These are phyloP conservation scores for Mythimna impura DNA, from an alignment of 2,888 invertebrate species.

Conservation along the genomic window DNA sequence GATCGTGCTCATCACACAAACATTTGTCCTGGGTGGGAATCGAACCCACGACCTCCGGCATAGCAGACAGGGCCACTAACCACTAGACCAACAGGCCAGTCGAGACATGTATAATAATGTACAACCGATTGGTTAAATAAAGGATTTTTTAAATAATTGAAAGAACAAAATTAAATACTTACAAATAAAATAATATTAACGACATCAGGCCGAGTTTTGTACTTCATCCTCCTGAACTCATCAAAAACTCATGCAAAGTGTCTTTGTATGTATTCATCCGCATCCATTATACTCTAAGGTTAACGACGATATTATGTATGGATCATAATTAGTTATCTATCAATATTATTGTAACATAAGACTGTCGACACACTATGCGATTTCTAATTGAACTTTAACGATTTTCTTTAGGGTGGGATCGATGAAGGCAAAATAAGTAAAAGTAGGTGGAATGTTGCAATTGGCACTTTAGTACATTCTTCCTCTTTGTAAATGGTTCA, in stretches of 20 bases:
- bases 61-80: too few relatives aligned
- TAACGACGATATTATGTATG: constrained; percentile 24
- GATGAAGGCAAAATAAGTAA: background rate
- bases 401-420: background rate
- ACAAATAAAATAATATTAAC: background rate
- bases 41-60: too few relatives aligned
- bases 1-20: too few relatives aligned
- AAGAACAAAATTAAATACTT: background rate
- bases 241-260: constrained; percentile 12
- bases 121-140: too few relatives aligned
- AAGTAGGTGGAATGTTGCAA: constrained; percentile 1
- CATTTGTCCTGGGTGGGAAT: too few relatives aligned
- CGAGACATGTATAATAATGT: too few relatives aligned
- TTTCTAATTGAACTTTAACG: constrained; percentile 10
- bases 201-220: background rate
- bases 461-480: background rate
- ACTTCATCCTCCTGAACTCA: constrained; percentile 13
- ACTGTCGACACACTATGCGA: background rate
- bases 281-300: constrained; percentile 15
- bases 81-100: too few relatives aligned
- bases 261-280: background rate
- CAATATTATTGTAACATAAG: constrained; percentile 11
- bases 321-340: constrained; percentile 8
- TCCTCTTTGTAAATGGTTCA: background rate
- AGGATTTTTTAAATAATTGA: background rate